Evolutionary conservation across 2,888 invertebrate species (phyloP), one percentile per base, ranked within the genome.

Genomic region (Eulithis prunata): DNA sequence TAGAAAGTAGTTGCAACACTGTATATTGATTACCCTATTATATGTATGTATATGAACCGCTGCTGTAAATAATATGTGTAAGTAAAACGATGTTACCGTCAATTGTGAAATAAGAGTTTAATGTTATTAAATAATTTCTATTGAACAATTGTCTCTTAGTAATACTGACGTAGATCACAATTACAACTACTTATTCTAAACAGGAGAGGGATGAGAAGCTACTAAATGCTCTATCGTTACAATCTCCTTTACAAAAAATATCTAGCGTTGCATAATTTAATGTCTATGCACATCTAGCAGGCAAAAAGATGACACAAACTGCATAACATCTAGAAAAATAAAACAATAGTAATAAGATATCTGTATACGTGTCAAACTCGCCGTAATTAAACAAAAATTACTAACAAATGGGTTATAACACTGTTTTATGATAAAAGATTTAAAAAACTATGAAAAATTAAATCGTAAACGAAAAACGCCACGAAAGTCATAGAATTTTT

Each of bases 81-180:
- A 93, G 92, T 92, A 91, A 92, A 93, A 93, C 92, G 87, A 93
- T 92, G 92, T 93, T 93, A 93, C 92, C 92, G 92, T 92, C 85
- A 91, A 91, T 91, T 92, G 91, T 93, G 91, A 92, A 92, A 91
- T 91, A 91, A 92, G 88, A 90, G 90, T 93, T 92, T 93, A 93
- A 93, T 93, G 92, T 92, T 93, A 93, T 92, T 92, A 92, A 91
- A 92, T 91, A 91, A 91, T 91, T 91, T 91, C 90, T 91, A 93
- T 91, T 87, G 88, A 91, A 90, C 83, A 75, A 78, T 67, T 74
- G 81, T 86, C 75, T 90, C 87, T 91, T 88, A 90, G 88, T 91
- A 91, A 91, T 91, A 91, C 91, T 91, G 91, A 90, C 89, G 84
- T 87, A 87, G 90, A 90, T 91, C 90, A 91, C 90, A 84, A 49